These are phyloP conservation scores for Desmodus rotundus DNA, from an alignment of 2,113 vertebrate genomes.

Conservation along the genomic window DNA sequence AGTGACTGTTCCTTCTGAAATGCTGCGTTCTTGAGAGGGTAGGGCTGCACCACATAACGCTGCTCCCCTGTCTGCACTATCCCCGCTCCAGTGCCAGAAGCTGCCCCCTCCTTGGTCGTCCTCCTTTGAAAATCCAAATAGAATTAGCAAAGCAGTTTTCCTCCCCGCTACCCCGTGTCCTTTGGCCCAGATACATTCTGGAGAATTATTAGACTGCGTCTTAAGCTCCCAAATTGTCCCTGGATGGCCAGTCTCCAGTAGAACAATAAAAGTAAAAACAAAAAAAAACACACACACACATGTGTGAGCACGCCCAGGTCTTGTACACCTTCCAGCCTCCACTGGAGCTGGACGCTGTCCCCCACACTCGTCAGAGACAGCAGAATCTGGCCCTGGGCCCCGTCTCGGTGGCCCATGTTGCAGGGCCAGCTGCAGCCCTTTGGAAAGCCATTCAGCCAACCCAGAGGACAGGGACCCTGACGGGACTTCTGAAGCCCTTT, in stretches of 20 bases:
- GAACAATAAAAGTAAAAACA: neutral
- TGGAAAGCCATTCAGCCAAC: neutral
- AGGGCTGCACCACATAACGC: rapidly evolving
- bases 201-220: neutral
- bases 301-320: neutral
- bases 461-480: neutral
- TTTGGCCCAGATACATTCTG: neutral
- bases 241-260: neutral
- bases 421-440: neutral
- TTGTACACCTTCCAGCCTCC: neutral
- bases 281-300: too few relatives aligned
- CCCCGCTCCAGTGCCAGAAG: neutral
- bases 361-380: neutral
- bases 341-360: neutral
- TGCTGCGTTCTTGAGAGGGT: rapidly evolving
- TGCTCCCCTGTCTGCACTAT: rapidly evolving
- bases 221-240: neutral
- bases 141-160: neutral
- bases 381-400: neutral
- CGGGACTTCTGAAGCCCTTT: rapidly evolving
- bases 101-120: neutral
- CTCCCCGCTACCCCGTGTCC: neutral
- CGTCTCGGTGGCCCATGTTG: neutral
- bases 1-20: neutral
- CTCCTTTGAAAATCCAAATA: neutral